phyloP scores from a whole-genome alignment of 2,113 vertebrate genomes.

The Lycaon pictus region DNA sequence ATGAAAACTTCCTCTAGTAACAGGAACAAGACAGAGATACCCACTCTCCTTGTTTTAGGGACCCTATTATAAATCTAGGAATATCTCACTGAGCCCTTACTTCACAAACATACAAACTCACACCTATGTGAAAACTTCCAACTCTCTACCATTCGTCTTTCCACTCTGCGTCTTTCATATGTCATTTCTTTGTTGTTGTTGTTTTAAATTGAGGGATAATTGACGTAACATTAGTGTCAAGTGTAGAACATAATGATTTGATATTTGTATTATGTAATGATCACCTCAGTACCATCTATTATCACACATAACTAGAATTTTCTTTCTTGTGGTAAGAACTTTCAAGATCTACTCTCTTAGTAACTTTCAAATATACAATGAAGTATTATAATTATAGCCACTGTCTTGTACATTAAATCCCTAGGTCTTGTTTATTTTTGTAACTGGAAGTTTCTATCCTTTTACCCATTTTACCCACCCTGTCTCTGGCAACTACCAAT shows the following conservation, averaged over 20 bases:
- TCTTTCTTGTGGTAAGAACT: background rate
- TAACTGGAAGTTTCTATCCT: background rate
- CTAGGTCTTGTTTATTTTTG: background rate
- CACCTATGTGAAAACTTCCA: background rate
- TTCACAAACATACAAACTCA: background rate
- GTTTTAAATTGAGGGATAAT: background rate
- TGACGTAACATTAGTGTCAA: background rate
- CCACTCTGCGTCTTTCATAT: background rate
- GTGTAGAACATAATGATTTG: background rate
- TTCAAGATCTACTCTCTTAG: background rate
- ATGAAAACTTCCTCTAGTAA: background rate
- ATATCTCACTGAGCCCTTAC: background rate
- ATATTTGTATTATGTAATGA: background rate
- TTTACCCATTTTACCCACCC: background rate
- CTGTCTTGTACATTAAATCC: background rate
- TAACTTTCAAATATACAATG: background rate
- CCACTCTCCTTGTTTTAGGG: background rate
- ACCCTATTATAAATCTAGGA: background rate
- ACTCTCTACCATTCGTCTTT: background rate
- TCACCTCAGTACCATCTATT: background rate
- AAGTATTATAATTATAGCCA: background rate
- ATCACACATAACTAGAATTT: background rate
- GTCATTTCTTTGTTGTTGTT: background rate
- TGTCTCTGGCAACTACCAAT: background rate
- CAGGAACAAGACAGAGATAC: background rate